These are phyloP conservation scores for Actias luna DNA, from an alignment of 2,888 invertebrate species.

Conservation along the genomic window DNA sequence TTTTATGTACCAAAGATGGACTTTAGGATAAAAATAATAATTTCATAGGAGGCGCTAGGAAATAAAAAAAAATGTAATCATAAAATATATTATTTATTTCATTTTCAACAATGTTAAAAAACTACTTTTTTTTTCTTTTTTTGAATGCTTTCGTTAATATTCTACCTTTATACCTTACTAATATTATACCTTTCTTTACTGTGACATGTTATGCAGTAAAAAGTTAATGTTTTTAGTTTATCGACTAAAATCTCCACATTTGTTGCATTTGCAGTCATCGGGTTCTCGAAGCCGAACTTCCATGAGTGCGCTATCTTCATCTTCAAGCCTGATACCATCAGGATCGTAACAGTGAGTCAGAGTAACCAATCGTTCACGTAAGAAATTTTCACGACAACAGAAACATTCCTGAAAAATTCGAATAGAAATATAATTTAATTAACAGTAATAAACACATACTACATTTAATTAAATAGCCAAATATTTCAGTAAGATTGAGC, in stretches of 20 bases:
- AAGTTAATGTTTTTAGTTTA: slow-evolving; percentile 53
- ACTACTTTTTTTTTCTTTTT: neutral
- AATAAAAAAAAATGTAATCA: neutral
- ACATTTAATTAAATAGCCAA: neutral
- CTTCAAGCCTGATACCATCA: slow-evolving; percentile 89
- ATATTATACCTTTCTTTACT: neutral
- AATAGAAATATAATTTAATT: neutral
- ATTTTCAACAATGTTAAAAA: neutral
- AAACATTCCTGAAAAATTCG: slow-evolving; percentile 88
- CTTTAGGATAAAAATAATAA: neutral
- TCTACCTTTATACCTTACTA: too few relatives aligned
- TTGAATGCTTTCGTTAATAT: neutral
- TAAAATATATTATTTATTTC: slow-evolving; percentile 1
- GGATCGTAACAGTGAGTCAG: slow-evolving; percentile 94
- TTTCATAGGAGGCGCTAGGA: neutral
- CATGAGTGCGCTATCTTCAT: slow-evolving; percentile 87
- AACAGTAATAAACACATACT: neutral
- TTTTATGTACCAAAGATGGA: neutral
- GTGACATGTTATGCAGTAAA: neutral
- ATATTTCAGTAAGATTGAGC: neutral
- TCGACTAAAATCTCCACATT: slow-evolving; percentile 92
- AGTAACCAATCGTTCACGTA: slow-evolving; percentile 89
- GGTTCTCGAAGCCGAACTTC: slow-evolving; percentile 93
- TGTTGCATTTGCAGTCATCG: slow-evolving; percentile 93
- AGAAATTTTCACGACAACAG: slow-evolving; percentile 93